phyloP scores from a whole-genome alignment of 1,140 invertebrate species.

The Apolygus lucorum region DNA sequence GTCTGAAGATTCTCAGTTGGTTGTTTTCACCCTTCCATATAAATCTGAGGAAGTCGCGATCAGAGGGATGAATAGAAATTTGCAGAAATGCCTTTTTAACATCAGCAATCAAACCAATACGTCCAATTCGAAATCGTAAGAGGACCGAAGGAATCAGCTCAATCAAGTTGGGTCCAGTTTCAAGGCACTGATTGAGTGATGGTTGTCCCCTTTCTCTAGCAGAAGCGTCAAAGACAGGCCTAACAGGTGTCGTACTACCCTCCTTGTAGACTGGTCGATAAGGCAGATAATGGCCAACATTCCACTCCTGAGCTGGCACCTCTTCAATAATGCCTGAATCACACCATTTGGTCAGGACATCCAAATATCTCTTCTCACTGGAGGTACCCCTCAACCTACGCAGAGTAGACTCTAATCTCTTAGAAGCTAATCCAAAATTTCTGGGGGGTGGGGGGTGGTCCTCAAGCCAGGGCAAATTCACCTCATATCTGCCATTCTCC shows the following conservation, averaged over 20 bases:
- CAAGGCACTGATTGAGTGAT: background rate
- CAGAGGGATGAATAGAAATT: background rate
- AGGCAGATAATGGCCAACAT: background rate
- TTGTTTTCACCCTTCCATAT: too few species aligned
- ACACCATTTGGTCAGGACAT: too few species aligned
- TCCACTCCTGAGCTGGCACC: too few species aligned
- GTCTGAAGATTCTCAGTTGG: too few species aligned
- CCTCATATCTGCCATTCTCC: too few species aligned
- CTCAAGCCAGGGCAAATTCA: too few species aligned
- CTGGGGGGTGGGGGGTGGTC: too few species aligned
- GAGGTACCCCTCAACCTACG: too few species aligned
- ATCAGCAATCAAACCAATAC: background rate
- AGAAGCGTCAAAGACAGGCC: slow-evolving; percentile 1
- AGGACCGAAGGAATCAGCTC: background rate
- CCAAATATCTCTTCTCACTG: too few species aligned
- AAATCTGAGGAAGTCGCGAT: background rate
- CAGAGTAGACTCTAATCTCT: too few species aligned
- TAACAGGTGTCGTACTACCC: background rate
- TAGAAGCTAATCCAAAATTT: too few species aligned
- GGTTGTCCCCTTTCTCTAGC: background rate
- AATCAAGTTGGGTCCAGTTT: background rate
- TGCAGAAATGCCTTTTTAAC: background rate
- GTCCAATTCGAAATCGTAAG: background rate
- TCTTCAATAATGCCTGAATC: too few species aligned
- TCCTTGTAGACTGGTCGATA: background rate